Percentiles rank a stretch among this genome's conserved stretches.
phyloP scores from a whole-genome alignment of 2,797 vertebrate genomes.

The Characodon lateralis region DNA sequence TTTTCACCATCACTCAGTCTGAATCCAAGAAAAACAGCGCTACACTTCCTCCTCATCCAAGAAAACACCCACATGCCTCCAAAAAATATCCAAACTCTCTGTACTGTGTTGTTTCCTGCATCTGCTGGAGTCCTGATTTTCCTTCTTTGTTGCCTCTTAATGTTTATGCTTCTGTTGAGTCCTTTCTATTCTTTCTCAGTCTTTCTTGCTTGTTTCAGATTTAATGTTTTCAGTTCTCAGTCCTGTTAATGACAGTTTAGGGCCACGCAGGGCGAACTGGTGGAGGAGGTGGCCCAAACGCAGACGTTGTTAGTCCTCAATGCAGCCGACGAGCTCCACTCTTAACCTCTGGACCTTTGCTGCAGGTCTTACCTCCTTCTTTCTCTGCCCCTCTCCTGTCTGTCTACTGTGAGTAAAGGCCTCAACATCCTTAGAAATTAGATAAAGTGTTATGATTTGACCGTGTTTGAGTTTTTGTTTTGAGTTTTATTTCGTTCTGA shows the following conservation, averaged over 20 bases:
- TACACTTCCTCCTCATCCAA: constrained; percentile 65
- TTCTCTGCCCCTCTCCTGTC: too few species aligned
- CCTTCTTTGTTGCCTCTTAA: constrained; percentile 34
- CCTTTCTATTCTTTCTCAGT: not conserved
- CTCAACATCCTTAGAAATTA: too few species aligned
- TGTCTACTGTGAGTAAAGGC: too few species aligned
- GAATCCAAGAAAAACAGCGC: constrained; percentile 67
- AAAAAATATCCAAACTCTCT: constrained; percentile 51
- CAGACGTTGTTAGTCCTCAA: not conserved
- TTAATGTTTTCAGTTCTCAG: not conserved
- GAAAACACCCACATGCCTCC: constrained; percentile 66
- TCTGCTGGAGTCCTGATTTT: constrained; percentile 34
- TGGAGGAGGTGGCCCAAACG: not conserved
- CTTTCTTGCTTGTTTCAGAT: not conserved
- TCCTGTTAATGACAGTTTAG: too few species aligned
- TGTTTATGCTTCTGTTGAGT: constrained; percentile 15
- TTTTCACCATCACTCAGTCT: constrained; percentile 53
- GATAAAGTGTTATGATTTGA: too few species aligned
- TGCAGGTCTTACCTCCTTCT: too few species aligned
- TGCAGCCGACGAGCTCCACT: too few species aligned
- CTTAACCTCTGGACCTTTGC: too few species aligned
- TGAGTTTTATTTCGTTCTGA: too few species aligned
- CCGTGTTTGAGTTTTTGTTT: too few species aligned
- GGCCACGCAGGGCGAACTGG: not conserved
- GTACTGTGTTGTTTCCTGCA: constrained; percentile 42